These are phyloP conservation scores for Aurelia aurita DNA, from an alignment of 30 jellyfish, hydroid and myxozoan species.

Conservation along the genomic window DNA sequence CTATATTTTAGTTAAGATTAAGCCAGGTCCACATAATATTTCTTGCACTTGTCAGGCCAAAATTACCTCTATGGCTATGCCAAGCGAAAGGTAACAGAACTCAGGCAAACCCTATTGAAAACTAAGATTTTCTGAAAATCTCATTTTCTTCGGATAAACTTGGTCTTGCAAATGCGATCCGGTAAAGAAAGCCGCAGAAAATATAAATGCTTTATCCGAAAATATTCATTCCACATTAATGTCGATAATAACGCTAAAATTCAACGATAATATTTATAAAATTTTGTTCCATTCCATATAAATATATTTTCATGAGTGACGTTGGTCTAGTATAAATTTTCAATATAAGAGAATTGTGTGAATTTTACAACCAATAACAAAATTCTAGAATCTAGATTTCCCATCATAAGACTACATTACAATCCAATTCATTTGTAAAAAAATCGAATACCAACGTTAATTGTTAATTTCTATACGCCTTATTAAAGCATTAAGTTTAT, in stretches of 20 bases:
- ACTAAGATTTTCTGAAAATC: too few species aligned
- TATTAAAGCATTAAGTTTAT: too few species aligned
- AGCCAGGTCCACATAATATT: too few species aligned
- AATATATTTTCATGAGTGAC: conserved; percentile 56
- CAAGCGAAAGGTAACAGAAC: too few species aligned
- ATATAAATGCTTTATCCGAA: neutral
- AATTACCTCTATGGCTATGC: too few species aligned
- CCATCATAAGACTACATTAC: conserved; percentile 33
- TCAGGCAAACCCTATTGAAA: too few species aligned
- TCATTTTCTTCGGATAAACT: too few species aligned
- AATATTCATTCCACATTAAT: neutral
- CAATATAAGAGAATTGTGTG: conserved; percentile 22
- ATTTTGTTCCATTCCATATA: conserved; percentile 58
- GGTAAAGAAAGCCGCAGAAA: too few species aligned
- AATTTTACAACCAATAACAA: conserved; percentile 34
- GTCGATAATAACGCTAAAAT: conserved; percentile 3
- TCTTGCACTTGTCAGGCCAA: too few species aligned
- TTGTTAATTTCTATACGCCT: neutral
- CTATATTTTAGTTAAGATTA: too few species aligned
- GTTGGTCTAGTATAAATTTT: conserved; percentile 32
- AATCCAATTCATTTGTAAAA: neutral
- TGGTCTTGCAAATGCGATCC: too few species aligned
- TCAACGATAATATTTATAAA: conserved; percentile 17
- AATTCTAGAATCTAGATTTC: conserved; percentile 19
- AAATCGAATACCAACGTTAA: too few species aligned